Evolutionary conservation across 2,113 vertebrate genomes (phyloP).

Genomic region (Microtus pennsylvanicus): DNA sequence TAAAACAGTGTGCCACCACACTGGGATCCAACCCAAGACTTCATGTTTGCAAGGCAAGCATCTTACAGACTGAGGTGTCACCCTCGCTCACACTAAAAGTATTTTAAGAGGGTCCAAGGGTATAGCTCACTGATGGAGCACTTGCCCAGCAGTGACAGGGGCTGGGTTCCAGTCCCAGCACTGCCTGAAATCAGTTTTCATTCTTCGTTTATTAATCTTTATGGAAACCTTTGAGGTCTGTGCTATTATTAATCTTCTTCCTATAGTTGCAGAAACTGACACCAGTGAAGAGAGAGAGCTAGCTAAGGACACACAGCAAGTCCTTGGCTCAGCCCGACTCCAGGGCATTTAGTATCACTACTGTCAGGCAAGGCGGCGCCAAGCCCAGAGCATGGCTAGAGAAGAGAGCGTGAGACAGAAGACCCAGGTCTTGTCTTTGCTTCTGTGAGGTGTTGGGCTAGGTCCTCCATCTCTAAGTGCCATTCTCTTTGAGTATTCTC

Average conservation of each 20-base stretch:
- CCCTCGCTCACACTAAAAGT: neutral
- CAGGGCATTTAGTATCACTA: neutral
- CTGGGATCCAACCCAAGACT: neutral
- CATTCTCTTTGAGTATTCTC: neutral
- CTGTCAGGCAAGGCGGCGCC: neutral
- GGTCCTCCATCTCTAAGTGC: neutral
- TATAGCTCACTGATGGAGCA: neutral
- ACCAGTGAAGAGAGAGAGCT: neutral
- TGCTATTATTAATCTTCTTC: neutral
- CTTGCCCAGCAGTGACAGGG: neutral
- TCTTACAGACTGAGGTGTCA: neutral
- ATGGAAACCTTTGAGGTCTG: neutral
- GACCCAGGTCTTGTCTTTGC: neutral
- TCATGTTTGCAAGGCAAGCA: neutral
- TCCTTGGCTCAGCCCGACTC: neutral
- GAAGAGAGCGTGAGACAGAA: neutral
- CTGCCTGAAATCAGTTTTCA: neutral
- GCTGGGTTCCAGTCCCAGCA: neutral
- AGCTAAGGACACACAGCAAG: neutral
- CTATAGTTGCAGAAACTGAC: neutral
- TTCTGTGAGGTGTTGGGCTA: neutral
- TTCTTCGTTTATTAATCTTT: neutral
- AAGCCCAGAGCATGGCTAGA: neutral
- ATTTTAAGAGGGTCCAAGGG: neutral
- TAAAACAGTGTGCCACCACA: neutral